Base-by-base conservation (phyloP, 2,113 vertebrate genomes). In the Apteryx owenii region DNA sequence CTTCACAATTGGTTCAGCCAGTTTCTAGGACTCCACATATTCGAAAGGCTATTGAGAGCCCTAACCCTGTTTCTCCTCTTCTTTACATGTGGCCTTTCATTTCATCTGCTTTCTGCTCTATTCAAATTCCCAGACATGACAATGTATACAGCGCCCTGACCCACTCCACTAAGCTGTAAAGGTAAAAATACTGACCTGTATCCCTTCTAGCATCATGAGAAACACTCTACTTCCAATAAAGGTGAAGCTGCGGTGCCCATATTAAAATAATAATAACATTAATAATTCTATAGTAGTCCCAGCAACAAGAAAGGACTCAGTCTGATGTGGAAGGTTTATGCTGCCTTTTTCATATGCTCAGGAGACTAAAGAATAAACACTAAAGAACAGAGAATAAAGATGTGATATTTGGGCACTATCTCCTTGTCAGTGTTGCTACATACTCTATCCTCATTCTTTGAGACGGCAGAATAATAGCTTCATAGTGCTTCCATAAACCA, bases 41-140 rank as follows among this genome's bases (percentile, higher is more conserved):
- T n/a, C 86, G 50, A 94, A 94, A 81, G 19, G 36, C 54, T 87
- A 60, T 60, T 85, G 71, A 73, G 89, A 91, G 58, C 85, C 83
- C 46, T 50, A 92, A 46, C 23, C 20, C 7, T 78, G n/a, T 83
- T 92, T 89, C 29, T 64, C 29, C 12, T 90, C 26, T 91, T 80
- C 87, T 82, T 91, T 83, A 73, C 75, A 70, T 91, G 51, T 42
- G 66, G 44, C 36, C 73, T 77, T 89, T 93, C 78, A 85, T 88
- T 93, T 93, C 40, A 72, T 69, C 71, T 88, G 31, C 70, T 90
- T 80, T 76, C 29, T 79, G 20, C 13, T 69, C 87, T 61, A 66
- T 96, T 91, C 75, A 82, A 15, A 46, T 36, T 75, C 77, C 91
- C 65, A 75, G 50, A 53, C 2, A 5, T 50, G 75, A 80, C 81